phyloP scores from a whole-genome alignment of 2,113 vertebrate species.

The Delphinapterus leucas region DNA sequence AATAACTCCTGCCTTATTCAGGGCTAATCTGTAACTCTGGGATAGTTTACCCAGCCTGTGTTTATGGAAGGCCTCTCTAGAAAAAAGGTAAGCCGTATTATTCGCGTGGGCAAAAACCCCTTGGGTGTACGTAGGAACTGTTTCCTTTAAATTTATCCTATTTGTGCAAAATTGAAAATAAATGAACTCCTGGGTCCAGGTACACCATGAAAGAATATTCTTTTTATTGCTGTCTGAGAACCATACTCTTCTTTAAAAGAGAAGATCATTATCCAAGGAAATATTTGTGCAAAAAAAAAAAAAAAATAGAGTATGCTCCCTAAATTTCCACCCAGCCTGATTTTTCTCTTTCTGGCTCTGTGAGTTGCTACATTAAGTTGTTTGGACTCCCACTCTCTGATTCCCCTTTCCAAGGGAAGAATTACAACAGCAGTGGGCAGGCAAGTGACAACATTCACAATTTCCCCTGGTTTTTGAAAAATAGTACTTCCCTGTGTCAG shows the following conservation, averaged over 20 bases:
- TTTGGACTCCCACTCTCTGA: not conserved
- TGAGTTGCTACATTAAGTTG: conserved; percentile 15
- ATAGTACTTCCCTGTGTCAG: not conserved
- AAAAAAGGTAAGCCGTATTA: conserved; percentile 27
- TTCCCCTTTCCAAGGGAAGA: conserved; percentile 45
- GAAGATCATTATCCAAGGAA: conserved; percentile 24
- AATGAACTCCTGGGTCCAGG: conserved; percentile 15
- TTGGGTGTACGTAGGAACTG: not conserved
- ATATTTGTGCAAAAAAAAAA: conserved; percentile 1
- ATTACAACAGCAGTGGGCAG: conserved; percentile 5
- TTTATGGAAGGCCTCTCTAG: not conserved
- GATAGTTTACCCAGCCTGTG: not conserved
- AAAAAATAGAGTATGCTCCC: not conserved
- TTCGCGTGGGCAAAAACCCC: not conserved
- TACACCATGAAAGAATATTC: conserved; percentile 35
- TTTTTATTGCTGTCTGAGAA: not conserved
- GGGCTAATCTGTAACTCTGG: not conserved
- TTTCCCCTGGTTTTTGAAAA: not conserved
- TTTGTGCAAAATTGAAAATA: conserved; percentile 49
- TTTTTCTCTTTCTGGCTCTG: conserved; percentile 22
- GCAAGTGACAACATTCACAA: conserved; percentile 2
- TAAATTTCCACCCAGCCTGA: not conserved
- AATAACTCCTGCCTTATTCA: not conserved
- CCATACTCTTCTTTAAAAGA: conserved; percentile 8
- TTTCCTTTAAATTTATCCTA: conserved; percentile 46